Evolutionary conservation across 2,888 invertebrate genomes (phyloP).

Genomic region (Himalopsyche japonica): DNA sequence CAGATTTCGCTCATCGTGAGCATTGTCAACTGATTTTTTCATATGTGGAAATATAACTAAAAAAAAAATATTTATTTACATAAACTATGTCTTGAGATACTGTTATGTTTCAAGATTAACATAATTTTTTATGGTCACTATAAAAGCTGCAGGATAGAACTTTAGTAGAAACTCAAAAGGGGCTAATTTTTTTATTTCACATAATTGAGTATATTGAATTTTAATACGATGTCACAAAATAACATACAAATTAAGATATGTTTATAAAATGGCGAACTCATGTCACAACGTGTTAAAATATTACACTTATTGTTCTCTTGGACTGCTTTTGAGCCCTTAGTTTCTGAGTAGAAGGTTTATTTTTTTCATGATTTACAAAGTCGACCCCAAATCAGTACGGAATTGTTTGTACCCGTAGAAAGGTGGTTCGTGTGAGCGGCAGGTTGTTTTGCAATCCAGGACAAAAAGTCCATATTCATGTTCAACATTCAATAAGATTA

Average conservation of each 20-base stretch:
- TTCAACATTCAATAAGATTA: not conserved
- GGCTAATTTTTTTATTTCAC: too few species aligned
- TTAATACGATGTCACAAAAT: too few species aligned
- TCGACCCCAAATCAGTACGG: conserved; percentile 15
- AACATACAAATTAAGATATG: too few species aligned
- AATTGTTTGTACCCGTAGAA: conserved; percentile 7
- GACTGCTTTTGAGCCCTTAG: conserved; percentile 11
- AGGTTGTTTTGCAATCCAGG: not conserved
- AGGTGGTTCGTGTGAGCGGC: not conserved
- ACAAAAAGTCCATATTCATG: not conserved
- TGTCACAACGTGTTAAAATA: not conserved
- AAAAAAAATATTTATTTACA: too few species aligned
- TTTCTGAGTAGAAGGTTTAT: conserved; percentile 26
- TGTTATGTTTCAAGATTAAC: too few species aligned
- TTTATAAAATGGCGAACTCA: not conserved
- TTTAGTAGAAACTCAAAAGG: too few species aligned
- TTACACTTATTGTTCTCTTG: not conserved
- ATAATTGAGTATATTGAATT: too few species aligned
- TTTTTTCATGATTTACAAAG: conserved; percentile 11
- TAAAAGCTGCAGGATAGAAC: too few species aligned
- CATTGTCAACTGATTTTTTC: not conserved
- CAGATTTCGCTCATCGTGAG: not conserved
- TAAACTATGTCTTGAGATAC: too few species aligned
- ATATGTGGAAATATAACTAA: too few species aligned
- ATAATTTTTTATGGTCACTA: too few species aligned